phyloP scores from a whole-genome alignment of 2,888 invertebrate genomes.

The Aradus depressus region DNA sequence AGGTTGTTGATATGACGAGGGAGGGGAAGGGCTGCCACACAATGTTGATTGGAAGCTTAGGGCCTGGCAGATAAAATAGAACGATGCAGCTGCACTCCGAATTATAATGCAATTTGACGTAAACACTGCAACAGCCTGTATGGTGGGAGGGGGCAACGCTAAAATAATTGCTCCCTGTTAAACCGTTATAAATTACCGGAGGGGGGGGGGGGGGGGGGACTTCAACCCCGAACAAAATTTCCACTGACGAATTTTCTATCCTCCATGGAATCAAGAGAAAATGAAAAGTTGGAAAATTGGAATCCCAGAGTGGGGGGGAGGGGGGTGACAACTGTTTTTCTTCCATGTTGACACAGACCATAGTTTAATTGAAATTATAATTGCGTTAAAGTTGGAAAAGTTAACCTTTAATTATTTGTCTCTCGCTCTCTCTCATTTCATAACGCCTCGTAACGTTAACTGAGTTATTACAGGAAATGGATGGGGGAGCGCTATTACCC shows the following conservation, averaged over 20 bases:
- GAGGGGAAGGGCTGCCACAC: not conserved
- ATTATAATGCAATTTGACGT: slow-evolving; percentile 20
- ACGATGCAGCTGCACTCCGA: slow-evolving; percentile 15
- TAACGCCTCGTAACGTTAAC: too few species aligned
- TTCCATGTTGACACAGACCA: slow-evolving; percentile 25
- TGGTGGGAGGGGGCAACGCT: slow-evolving; percentile 8
- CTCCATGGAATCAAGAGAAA: too few species aligned
- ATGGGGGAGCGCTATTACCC: not conserved
- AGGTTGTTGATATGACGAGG: too few species aligned
- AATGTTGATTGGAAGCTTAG: slow-evolving; percentile 15
- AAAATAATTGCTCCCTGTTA: slow-evolving; percentile 18
- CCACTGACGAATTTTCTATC: too few species aligned
- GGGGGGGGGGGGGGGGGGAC: not conserved
- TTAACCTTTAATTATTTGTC: slow-evolving; percentile 25
- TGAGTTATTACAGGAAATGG: slow-evolving; percentile 23
- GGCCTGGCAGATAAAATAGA: slow-evolving; percentile 16
- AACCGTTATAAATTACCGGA: slow-evolving; percentile 17
- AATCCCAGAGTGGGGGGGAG: too few species aligned
- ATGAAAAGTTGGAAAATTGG: too few species aligned
- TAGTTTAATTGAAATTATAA: slow-evolving; percentile 28
- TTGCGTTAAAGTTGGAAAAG: slow-evolving; percentile 27
- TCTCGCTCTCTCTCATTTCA: slow-evolving; percentile 14
- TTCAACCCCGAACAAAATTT: not conserved
- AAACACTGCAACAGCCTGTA: slow-evolving; percentile 7
- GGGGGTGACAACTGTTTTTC: slow-evolving; percentile 23